Evolutionary conservation across 2,888 invertebrate species (phyloP).

Genomic region (Pseudococcus viburni): DNA sequence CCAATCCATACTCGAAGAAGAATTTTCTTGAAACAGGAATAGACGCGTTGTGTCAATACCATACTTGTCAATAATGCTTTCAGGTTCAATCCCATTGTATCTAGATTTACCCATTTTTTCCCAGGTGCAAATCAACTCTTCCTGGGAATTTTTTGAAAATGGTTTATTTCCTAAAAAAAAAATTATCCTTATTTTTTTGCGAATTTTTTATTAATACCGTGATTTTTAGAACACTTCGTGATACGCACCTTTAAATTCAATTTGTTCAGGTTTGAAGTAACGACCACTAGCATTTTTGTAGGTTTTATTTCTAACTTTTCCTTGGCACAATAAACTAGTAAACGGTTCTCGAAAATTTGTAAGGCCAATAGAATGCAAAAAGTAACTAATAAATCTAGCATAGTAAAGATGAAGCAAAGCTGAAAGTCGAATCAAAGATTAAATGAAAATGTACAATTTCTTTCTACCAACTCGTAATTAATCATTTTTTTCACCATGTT

Average conservation of each 20-base stretch:
- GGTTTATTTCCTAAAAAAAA: constrained; percentile 27
- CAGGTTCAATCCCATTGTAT: constrained; percentile 95
- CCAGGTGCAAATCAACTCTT: constrained; percentile 82
- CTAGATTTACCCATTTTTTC: constrained; percentile 99
- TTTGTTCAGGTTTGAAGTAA: constrained; percentile 82
- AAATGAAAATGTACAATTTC: neutral
- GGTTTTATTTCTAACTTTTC: constrained; percentile 93
- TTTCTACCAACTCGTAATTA: neutral
- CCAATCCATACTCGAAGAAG: constrained; percentile 75
- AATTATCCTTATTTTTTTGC: neutral
- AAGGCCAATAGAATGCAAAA: constrained; percentile 85
- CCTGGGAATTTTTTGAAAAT: constrained; percentile 73
- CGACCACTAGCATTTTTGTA: constrained; percentile 82
- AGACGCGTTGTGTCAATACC: constrained; percentile 93
- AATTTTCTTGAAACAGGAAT: constrained; percentile 89
- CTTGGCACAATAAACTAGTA: constrained; percentile 90
- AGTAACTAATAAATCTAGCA: constrained; percentile 94
- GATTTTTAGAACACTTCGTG: neutral
- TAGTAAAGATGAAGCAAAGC: constrained; percentile 97
- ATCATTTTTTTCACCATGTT: constrained; percentile 79
- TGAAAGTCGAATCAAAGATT: constrained; percentile 25
- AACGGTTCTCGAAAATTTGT: constrained; percentile 89
- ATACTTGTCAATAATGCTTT: constrained; percentile 82
- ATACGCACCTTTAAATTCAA: constrained; percentile 71
- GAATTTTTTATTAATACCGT: neutral